Base-by-base conservation (phyloP, 2,113 vertebrate genomes). In the Shinisaurus crocodilurus region DNA sequence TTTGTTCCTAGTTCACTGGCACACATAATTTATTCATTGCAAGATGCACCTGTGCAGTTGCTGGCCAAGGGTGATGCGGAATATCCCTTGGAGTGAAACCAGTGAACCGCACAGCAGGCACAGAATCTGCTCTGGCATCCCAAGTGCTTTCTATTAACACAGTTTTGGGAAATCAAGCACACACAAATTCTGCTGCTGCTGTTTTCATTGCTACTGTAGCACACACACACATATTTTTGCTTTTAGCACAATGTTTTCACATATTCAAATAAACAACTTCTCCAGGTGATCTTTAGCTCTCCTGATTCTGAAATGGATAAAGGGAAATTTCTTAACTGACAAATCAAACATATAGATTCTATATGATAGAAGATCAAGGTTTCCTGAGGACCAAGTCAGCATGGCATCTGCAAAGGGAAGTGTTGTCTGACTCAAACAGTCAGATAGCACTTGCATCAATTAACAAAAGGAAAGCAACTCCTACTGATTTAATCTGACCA, bases 1-100 rank as follows among this genome's bases (percentile, higher is more conserved):
- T 92, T 93, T 93, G 77, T 92, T 80, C 88, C 88, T 80, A 92
- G 85, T 60, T 93, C 85, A 88, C 40, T 85, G 89, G 81, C 83
- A 86, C 45, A 90, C 29, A 89, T 89, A 88, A 93, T 90, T 75
- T 93, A 88, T 93, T 95, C 77, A 85, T 43, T 91, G 7, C 57
- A 91, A 79, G 25, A 89, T 20, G 84, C 69, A 94, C 23, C 77
- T 94, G 90, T 80, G 87, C 77, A 93, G 80, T 86, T 87, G 90
- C 75, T 92, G 89, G 90, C 89, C 89, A 92, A 91, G 81, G 81
- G 75, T 90, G 57, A 54, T 34, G 37, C 15, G 72, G 77, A 96
- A 92, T 43, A 37, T 90, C 90, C 87, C 69, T 54, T 63, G 32
- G 70, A 93, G 79, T 79, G 91, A 91, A 94, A 91, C 48, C 89